These are phyloP conservation scores for Anniella stebbinsi DNA, from an alignment of 2,797 vertebrate genomes.

Conservation along the genomic window DNA sequence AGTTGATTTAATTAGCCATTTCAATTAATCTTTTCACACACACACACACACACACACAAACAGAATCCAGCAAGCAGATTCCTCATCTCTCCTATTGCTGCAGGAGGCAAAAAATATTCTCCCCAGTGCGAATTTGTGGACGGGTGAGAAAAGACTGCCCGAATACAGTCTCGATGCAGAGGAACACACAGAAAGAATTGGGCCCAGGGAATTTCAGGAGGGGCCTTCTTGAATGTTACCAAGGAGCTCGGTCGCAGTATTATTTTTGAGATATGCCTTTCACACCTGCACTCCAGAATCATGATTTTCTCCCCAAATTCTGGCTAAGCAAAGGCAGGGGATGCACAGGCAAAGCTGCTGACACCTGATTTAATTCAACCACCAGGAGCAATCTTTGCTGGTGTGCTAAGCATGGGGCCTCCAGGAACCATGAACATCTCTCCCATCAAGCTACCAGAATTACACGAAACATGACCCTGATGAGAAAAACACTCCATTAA, in stretches of 20 bases:
- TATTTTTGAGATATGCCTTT: neutral
- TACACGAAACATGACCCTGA: neutral
- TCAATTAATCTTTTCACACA: neutral
- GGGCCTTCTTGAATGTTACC: neutral
- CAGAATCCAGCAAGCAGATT: neutral
- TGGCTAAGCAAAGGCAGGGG: neutral
- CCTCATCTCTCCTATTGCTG: neutral
- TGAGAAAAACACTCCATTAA: neutral
- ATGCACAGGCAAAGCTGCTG: neutral
- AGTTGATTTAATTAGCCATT: conserved; percentile 15
- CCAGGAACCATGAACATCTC: neutral
- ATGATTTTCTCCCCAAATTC: neutral
- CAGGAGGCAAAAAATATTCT: neutral
- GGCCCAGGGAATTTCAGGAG: neutral
- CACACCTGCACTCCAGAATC: neutral
- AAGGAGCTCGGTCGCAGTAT: neutral
- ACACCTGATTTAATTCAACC: too few relatives aligned
- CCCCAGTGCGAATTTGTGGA: neutral
- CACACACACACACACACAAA: neutral
- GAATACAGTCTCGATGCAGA: neutral
- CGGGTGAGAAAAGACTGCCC: neutral
- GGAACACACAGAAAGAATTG: neutral
- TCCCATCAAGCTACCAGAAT: neutral
- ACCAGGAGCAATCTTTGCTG: neutral
- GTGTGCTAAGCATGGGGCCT: neutral